A percentile compares a stretch with the other conserved stretches of the same genome.
These are phyloP conservation scores for Anagyrus pseudococci DNA, from an alignment of 2,888 invertebrate species.

Conservation along the genomic window DNA sequence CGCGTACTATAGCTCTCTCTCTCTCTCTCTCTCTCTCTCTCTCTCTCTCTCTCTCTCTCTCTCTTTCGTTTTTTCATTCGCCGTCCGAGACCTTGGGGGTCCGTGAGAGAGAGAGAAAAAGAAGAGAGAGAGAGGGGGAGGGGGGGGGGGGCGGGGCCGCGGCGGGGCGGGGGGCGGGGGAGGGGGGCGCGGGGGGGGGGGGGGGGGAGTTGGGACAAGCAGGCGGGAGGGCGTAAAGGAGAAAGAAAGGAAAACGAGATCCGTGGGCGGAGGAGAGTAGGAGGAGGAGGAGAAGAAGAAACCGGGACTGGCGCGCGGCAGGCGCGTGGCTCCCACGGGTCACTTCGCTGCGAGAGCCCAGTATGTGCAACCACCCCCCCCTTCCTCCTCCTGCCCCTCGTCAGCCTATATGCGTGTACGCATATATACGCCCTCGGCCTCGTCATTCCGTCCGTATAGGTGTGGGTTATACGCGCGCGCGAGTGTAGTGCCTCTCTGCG, in stretches of 20 bases:
- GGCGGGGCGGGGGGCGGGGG: conserved; percentile 43
- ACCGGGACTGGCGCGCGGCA: conserved; percentile 56
- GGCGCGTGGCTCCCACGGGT: conserved; percentile 59
- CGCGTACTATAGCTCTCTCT: conserved; percentile 8
- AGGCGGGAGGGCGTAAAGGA: conserved; percentile 16
- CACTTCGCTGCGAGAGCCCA: conserved; percentile 38
- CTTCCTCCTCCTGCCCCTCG: too few species aligned
- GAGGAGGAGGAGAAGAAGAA: too few species aligned
- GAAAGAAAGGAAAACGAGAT: conserved; percentile 43
- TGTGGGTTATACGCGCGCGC: too few species aligned
- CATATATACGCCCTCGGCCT: too few species aligned
- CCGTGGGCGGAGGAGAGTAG: conserved; percentile 35
- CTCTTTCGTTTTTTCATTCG: too few species aligned
- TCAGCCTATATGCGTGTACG: too few species aligned
- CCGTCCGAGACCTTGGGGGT: too few species aligned
- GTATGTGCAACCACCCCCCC: too few species aligned
- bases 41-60: too few species aligned
- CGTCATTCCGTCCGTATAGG: too few species aligned
- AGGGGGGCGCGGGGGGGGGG: too few species aligned
- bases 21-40: conserved; percentile 19
- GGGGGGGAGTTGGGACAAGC: conserved; percentile 11
- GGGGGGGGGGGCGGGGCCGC: conserved; percentile 41
- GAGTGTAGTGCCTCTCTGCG: too few species aligned
- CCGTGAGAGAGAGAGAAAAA: background rate
- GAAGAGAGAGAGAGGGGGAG: conserved; percentile 36